Evolutionary conservation across 1,140 invertebrate species (phyloP), one percentile per base, ranked within the genome.

Genomic region (Trichoplusia ni): DNA sequence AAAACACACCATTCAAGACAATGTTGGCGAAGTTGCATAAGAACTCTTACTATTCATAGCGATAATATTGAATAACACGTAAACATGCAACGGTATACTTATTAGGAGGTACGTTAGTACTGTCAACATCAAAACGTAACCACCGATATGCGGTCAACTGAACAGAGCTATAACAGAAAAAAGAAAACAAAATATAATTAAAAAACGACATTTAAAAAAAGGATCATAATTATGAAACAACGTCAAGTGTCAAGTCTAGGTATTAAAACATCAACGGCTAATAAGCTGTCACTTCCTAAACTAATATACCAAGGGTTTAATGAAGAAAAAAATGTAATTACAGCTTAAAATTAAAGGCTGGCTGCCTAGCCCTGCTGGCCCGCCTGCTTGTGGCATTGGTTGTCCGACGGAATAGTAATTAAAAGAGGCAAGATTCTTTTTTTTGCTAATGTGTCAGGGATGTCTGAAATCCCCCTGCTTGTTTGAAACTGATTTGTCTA

Each of bases 261-360:
- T 23, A 27, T 51, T 35, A 23, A 16, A 40, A 38, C 51, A 21
- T 18, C 9, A 25, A 2, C 18, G 7, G 23, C 37, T 42, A 58
- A 58, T 58, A 42, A 59, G 27, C 40, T 60, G 56, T 47, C 35
- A 63, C 14, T 42, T 19, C 9, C 31, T 46, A 23, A 59, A 47
- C 54, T 51, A 60, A 60, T 65, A 60, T 38, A 49, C 42, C 33
- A 42, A 21, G 46, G 71, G 77, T 64, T 49, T 58, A 40, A 58
- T 44, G 54, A 44, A 63, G 61, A 70, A 77, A 74, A 78, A 82
- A 82, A 82, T 81, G 73, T 81, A 82, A 84, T 84, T 82, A 83
- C 71, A 67, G 72, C 62, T 60, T 73, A 74, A 81, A 81, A 78
- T 80, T 80, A 81, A 78, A 80, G 75, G 40, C 70, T 64, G 76